Base-by-base conservation (phyloP, 2,888 invertebrate genomes). In the Corythucha ciliata region DNA sequence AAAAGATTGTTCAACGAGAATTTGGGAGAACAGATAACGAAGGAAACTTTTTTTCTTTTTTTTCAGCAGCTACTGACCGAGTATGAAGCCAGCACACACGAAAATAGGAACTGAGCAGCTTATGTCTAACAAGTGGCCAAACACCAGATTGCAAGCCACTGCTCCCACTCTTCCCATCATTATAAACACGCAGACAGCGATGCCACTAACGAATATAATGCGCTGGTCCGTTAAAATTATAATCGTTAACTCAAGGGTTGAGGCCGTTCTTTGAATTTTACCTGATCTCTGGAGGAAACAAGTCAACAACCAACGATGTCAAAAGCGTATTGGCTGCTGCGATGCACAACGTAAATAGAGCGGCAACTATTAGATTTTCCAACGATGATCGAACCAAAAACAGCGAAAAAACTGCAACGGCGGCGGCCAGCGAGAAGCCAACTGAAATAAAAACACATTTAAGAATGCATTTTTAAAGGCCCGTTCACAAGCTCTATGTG, bases 161-260 rank as follows among this genome's bases (percentile, higher is more conserved):
- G 80, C 80, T 1, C 81, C 81, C 1, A 78, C 67, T 51, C 81
- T 70, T 2, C 81, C 81, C 63, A 76, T 74, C 67, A 76, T 76
- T 34, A 79, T 75, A 16, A 76, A 75, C 67, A 79, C 72, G 58
- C 79, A 80, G 0, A 81, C 73, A 0, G 79, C 79, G 33, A 80
- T 70, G 1, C 77, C 80, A 60, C 77, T 78, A 63, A 48, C 14
- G 40, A 39, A 39, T 18, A 39, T 12, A n/a, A 6, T 10, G 10
- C 8, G 12, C 8, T 29, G 8, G 8, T 36, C 12, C n/a, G 18
- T 22, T 22, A 33, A 22, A 34, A 22, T 22, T 4, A 33, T 7
- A n/a, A 22, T 29, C 10, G 12, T 29, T 12, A 8, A 10, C 12
- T 12, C 20, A 6, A n/a, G 40, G 7, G 21, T 18, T 2, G 29